Evolutionary conservation across 2,888 invertebrate species (phyloP).

Genomic region (Agrochola macilenta): DNA sequence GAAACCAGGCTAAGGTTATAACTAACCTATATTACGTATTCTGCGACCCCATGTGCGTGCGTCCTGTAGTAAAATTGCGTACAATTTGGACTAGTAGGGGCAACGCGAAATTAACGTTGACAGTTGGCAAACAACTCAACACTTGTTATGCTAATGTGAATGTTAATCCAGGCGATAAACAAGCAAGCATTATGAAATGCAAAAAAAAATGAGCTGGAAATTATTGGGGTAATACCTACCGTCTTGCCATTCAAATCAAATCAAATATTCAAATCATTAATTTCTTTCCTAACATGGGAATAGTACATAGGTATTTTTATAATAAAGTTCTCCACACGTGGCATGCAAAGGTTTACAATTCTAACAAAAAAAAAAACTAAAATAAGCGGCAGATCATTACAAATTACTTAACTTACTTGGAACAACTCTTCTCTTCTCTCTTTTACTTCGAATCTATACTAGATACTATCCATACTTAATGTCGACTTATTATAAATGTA

Average conservation of each 20-base stretch:
- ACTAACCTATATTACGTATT: constrained; percentile 44
- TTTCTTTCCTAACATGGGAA: no score
- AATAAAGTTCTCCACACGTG: no score
- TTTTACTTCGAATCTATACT: no score
- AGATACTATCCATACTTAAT: not conserved
- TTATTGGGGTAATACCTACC: no score
- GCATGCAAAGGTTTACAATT: no score
- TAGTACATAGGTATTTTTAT: no score
- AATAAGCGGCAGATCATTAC: no score
- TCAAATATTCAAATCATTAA: no score
- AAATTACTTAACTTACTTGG: no score
- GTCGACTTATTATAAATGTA: not conserved
- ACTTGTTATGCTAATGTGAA: constrained; percentile 33
- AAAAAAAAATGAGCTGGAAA: no score
- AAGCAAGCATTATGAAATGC: not conserved
- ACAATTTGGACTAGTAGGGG: constrained; percentile 23
- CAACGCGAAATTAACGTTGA: constrained; percentile 55
- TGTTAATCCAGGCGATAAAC: constrained; percentile 1
- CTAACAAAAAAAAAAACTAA: no score
- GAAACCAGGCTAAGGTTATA: constrained; percentile 45
- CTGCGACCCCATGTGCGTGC: constrained; percentile 38
- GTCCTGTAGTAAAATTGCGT: constrained; percentile 37
- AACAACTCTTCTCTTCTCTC: no score
- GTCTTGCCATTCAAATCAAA: not conserved
- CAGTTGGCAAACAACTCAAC: constrained; percentile 51